Conservation (phyloP, 2,113 vertebrate species). For the Limnothrissa miodon region DNA sequence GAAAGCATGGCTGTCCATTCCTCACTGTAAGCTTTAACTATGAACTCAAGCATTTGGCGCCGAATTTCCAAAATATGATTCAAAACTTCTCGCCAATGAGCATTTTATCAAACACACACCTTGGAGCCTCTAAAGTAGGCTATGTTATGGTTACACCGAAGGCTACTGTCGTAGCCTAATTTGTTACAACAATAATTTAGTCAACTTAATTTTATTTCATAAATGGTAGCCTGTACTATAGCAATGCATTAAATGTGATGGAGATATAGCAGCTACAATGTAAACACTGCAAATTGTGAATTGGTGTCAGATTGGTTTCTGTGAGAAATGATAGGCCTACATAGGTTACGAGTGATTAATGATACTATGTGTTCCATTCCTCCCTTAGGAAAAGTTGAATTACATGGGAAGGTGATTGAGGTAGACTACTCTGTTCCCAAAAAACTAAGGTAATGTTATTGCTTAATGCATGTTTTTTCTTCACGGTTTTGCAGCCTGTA, state of each 20-base stretch:
- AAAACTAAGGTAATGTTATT: constrained; percentile 83
- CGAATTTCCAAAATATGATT: constrained; percentile 53
- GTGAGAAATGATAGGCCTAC: not conserved
- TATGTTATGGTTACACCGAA: not conserved
- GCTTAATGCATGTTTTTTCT: not conserved
- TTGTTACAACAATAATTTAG: not conserved
- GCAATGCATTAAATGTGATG: not conserved
- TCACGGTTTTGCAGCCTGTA: not conserved
- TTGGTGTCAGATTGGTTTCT: not conserved
- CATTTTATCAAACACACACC: constrained; percentile 33
- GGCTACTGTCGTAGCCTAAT: not conserved
- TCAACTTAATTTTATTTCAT: not conserved
- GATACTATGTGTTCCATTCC: constrained; percentile 14
- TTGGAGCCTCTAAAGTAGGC: not conserved
- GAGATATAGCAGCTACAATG: not conserved
- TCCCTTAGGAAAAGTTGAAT: constrained; percentile 86
- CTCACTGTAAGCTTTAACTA: constrained; percentile 68
- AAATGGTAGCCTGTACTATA: not conserved
- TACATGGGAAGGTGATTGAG: constrained; percentile 93
- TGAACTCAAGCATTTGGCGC: constrained; percentile 76
- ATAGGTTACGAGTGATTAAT: not conserved
- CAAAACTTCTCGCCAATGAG: constrained; percentile 32
- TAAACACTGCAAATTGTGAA: not conserved
- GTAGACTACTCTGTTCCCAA: constrained; percentile 93
- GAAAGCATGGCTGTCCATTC: constrained; percentile 74